Evolutionary conservation across 2,797 vertebrate genomes (phyloP).

Genomic region (Lacerta agilis): DNA sequence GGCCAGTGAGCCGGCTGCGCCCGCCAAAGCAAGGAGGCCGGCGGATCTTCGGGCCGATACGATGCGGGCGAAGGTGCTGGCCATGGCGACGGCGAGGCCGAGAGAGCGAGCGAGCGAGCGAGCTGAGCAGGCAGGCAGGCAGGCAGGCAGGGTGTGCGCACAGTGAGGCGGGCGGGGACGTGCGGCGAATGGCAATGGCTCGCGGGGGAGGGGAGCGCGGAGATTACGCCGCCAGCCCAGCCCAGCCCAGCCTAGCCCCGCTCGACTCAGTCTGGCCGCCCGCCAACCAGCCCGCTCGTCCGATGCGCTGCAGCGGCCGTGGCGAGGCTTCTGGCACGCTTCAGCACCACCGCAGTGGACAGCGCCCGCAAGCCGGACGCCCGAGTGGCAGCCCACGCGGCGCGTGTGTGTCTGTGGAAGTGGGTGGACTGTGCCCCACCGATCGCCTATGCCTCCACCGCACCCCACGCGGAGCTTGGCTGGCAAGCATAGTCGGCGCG

Average conservation of each 20-base stretch:
- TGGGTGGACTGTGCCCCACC: neutral
- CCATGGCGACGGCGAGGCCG: conserved; percentile 78
- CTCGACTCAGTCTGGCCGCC: neutral
- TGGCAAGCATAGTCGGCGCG: too few species aligned
- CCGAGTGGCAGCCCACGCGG: too few species aligned
- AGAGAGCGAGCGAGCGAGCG: neutral
- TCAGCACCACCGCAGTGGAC: neutral
- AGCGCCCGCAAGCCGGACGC: neutral
- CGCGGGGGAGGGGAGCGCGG: neutral
- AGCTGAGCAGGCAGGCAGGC: conserved; percentile 35
- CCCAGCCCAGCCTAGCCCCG: neutral
- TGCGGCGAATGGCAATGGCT: neutral
- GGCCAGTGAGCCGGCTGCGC: conserved; percentile 88
- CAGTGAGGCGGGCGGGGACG: conserved; percentile 21
- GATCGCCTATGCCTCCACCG: too few species aligned
- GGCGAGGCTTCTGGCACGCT: neutral
- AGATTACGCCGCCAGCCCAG: neutral
- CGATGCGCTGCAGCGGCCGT: neutral
- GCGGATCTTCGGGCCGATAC: conserved; percentile 82
- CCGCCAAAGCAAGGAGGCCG: conserved; percentile 86
- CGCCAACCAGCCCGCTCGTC: too few species aligned
- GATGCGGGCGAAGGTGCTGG: conserved; percentile 88
- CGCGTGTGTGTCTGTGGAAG: too few species aligned
- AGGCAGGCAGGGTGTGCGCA: neutral
- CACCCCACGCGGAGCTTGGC: too few species aligned